Evolutionary conservation across 1,140 invertebrate species (phyloP), one percentile per base, ranked within the genome.

Genomic region (Drosophila orosa): DNA sequence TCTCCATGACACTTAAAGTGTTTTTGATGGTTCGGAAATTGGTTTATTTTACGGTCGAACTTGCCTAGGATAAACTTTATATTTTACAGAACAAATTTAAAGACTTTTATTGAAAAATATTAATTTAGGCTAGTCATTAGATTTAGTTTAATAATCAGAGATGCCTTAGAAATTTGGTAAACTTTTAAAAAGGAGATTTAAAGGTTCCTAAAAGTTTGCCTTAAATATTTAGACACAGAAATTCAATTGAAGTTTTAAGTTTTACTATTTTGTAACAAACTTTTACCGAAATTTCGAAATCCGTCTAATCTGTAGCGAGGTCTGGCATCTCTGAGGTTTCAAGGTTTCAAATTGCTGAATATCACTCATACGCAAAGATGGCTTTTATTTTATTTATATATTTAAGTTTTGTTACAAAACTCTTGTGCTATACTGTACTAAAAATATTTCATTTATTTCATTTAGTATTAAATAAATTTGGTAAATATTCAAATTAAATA

Each of bases 1-100:
- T 40, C 25, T 35, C 12, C 12, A 19, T 33, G 61, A 40, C 33
- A 65, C 61, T 52, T 44, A 42, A 68, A 54, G 61, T 42, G 61
- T 27, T 50, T 27, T 15, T 52, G 61, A 52, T 24, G 25, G 45
- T 27, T 54, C 9, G 17, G 5, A 52, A 68, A 54, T 29, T 60
- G 37, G 29, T 27, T 22, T 62, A 3, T 27, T 12, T 22, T 29
- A 25, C 35, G 8, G 25, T 61, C 5, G n/a, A 60, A 40, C 63
- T 25, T 67, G 33, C 2, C 22, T 37, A 12, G 8, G 12, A 1
- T 19, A n/a, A 19, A 13, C 10, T 7, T 17, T 5, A 15, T 4
- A 54, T 54, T 22, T 22, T 35, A n/a, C 12, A 22, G 0, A 48
- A 3, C 0, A 25, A 25, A 47, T 10, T 27, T 27, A 0, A 9